These are phyloP conservation scores for Bedellia somnulentella DNA, from an alignment of 2,888 invertebrate species.

Conservation along the genomic window DNA sequence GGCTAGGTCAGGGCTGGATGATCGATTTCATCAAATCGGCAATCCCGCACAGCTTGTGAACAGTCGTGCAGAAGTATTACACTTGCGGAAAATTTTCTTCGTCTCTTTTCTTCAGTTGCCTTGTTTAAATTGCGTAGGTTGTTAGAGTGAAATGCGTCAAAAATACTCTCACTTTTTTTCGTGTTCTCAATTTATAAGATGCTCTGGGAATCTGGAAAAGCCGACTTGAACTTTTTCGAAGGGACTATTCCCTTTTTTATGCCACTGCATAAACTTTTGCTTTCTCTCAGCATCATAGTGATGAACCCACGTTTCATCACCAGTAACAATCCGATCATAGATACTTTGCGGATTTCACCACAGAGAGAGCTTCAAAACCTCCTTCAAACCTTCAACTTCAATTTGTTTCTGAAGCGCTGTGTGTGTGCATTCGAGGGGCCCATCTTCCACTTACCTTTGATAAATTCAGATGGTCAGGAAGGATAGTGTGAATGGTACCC, in stretches of 20 bases:
- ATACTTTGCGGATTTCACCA: too few relatives aligned
- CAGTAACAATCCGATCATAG: conserved; percentile 6
- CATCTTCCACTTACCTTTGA: conserved; percentile 15
- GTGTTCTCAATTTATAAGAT: conserved; percentile 8
- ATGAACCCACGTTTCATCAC: conserved; percentile 10
- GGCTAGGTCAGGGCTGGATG: conserved; percentile 7
- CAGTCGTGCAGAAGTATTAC: too few relatives aligned
- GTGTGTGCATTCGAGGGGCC: conserved; percentile 16
- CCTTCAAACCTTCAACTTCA: too few relatives aligned
- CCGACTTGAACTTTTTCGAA: conserved; percentile 12
- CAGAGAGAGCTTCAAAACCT: too few relatives aligned
- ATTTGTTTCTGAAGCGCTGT: too few relatives aligned
- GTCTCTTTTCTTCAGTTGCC: conserved; percentile 9
- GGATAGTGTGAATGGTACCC: too few relatives aligned
- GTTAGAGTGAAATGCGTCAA: conserved; percentile 6
- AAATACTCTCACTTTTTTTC: conserved; percentile 5
- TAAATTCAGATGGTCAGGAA: conserved; percentile 13
- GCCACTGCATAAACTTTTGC: conserved; percentile 5
- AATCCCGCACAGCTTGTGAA: conserved; percentile 3
- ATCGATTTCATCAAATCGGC: conserved; percentile 6
- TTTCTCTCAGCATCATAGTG: conserved; percentile 6
- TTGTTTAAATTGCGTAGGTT: conserved; percentile 7
- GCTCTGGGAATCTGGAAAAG: conserved; percentile 10
- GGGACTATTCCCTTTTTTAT: conserved; percentile 12
- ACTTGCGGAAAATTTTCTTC: conserved; percentile 7